Evolutionary conservation across 2,113 vertebrate genomes (phyloP).

Genomic region (Cyphomyrus plagiostoma): DNA sequence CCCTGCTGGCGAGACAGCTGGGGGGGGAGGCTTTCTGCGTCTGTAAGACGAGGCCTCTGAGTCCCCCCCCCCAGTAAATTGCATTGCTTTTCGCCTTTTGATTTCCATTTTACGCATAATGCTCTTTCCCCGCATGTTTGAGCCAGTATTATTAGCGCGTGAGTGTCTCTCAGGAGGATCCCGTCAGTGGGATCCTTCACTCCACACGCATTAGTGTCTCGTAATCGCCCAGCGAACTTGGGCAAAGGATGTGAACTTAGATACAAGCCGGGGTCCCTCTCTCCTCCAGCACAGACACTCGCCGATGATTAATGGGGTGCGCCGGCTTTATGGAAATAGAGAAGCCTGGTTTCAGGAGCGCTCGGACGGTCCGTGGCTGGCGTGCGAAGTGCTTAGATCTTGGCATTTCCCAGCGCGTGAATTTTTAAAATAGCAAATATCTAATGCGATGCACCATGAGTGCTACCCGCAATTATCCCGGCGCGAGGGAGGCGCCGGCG

Average conservation of each 20-base stretch:
- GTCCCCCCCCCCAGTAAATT: conserved; percentile 46
- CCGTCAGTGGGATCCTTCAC: conserved; percentile 41
- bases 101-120: conserved; percentile 50
- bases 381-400: background rate
- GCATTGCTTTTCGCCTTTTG: conserved; percentile 46
- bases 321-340: background rate
- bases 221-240: conserved; percentile 49
- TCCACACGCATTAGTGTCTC: conserved; percentile 45
- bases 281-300: conserved; percentile 15
- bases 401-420: conserved; percentile 2
- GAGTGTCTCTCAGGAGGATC: conserved; percentile 40
- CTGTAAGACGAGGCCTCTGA: conserved; percentile 43
- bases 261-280: conserved; percentile 23
- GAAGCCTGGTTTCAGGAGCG: conserved; percentile 11
- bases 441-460: background rate
- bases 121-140: conserved; percentile 51
- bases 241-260: conserved; percentile 36
- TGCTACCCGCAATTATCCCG: background rate
- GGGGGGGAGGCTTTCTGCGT: conserved; percentile 11
- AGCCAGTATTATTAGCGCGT: conserved; percentile 49
- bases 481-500: background rate
- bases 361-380: background rate
- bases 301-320: conserved; percentile 10
- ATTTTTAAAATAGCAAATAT: conserved; percentile 13
- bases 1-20: background rate